A percentile compares a stretch with the other conserved stretches of the same genome.
Evolutionary conservation across 2,113 vertebrate species (phyloP).

Genomic region (Blennius ocellaris): DNA sequence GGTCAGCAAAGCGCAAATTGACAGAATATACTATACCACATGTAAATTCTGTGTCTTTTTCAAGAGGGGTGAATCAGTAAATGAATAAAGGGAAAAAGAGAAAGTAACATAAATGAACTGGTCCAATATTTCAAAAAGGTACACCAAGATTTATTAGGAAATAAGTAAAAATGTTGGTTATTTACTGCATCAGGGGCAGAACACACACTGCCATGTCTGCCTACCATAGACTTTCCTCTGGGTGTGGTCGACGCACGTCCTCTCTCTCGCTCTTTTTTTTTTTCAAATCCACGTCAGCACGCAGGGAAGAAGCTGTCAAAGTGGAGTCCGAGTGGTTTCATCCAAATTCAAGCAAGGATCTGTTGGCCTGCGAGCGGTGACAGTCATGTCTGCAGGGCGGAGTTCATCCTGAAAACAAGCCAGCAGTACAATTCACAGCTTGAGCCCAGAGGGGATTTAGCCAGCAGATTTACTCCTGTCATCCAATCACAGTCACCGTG

Average conservation of each 20-base stretch:
- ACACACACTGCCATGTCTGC: neutral
- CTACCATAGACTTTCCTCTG: slow-evolving; percentile 28
- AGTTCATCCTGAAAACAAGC: slow-evolving; percentile 66
- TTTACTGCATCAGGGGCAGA: too few species aligned
- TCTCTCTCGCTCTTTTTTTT: neutral
- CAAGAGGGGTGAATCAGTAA: too few species aligned
- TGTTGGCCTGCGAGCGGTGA: slow-evolving; percentile 1
- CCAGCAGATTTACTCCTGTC: slow-evolving; percentile 71
- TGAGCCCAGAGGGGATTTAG: slow-evolving; percentile 74
- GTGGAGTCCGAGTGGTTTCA: slow-evolving; percentile 9
- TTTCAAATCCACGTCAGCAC: slow-evolving; percentile 13
- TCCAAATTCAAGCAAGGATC: slow-evolving; percentile 11
- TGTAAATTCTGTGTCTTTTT: too few species aligned
- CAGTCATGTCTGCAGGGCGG: slow-evolving; percentile 44
- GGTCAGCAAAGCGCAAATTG: too few species aligned
- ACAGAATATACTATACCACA: too few species aligned
- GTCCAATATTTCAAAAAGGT: too few species aligned
- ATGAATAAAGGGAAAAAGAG: too few species aligned
- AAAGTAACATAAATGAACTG: too few species aligned
- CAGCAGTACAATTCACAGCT: slow-evolving; percentile 66
- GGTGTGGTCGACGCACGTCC: neutral
- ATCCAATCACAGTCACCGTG: slow-evolving; percentile 69
- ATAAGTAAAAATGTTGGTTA: too few species aligned
- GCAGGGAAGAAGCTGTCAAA: neutral
- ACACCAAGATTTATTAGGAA: too few species aligned